Conservation (phyloP, 2,113 vertebrate genomes). For the Tachysurus fulvidraco region DNA sequence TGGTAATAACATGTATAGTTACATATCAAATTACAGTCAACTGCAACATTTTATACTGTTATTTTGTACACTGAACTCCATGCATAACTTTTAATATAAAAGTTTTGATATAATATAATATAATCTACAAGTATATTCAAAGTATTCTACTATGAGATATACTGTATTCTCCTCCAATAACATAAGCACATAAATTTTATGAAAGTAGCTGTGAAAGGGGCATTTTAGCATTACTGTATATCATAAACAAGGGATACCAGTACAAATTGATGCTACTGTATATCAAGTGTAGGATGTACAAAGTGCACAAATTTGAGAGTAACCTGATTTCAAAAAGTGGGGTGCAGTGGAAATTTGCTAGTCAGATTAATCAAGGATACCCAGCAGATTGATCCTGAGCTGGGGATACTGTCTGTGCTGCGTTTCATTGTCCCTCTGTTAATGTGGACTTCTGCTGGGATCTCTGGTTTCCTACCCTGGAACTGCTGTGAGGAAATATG, state of each 20-base stretch:
- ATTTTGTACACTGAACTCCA: background rate
- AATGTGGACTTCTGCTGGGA: background rate
- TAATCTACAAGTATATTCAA: background rate
- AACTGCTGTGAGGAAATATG: background rate
- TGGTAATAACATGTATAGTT: conserved; percentile 73
- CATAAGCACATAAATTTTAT: background rate
- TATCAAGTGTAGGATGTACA: background rate
- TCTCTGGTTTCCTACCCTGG: background rate
- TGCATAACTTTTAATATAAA: background rate
- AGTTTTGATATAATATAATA: background rate
- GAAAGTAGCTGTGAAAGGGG: background rate
- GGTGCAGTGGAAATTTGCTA: background rate
- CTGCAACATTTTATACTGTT: background rate
- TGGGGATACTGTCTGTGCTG: background rate
- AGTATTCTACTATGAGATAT: background rate
- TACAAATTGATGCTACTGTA: background rate
- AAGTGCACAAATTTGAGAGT: background rate
- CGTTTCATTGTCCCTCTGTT: background rate
- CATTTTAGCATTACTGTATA: background rate
- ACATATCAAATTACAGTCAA: background rate
- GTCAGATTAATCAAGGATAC: background rate
- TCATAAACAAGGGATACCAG: background rate
- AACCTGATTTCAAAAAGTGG: background rate
- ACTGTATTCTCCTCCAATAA: background rate
- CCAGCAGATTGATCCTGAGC: background rate